Evolutionary conservation across 1,140 invertebrate genomes (phyloP).

Genomic region (Gonioctena quinquepunctata): DNA sequence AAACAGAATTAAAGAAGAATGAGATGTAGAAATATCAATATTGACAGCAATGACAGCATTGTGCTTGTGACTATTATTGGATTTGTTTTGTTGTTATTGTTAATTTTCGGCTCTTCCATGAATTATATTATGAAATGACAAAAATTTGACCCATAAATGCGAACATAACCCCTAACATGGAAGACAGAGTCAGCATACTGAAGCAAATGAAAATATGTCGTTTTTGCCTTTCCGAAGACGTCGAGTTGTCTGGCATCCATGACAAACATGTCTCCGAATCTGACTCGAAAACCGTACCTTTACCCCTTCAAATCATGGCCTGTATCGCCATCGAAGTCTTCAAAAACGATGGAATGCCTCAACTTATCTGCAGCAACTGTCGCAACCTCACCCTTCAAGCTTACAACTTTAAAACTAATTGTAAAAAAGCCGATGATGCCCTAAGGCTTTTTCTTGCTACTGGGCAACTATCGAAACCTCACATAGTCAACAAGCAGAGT

Average conservation of each 20-base stretch:
- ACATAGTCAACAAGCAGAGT: background rate
- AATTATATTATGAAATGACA: too few species aligned
- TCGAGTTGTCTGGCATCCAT: constrained; percentile 67
- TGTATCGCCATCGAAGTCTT: constrained; percentile 76
- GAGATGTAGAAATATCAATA: too few species aligned
- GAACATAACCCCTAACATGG: too few species aligned
- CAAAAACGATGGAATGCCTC: constrained; percentile 73
- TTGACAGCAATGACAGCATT: too few species aligned
- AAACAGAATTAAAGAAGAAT: too few species aligned
- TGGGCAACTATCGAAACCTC: constrained; percentile 60
- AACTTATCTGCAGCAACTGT: constrained; percentile 70
- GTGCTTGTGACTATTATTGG: too few species aligned
- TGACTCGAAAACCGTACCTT: constrained; percentile 61
- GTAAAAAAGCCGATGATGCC: constrained; percentile 71
- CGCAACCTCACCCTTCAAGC: constrained; percentile 68
- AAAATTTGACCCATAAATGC: too few species aligned
- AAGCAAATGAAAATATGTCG: constrained; percentile 68
- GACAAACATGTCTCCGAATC: constrained; percentile 59
- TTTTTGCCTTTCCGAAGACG: constrained; percentile 68
- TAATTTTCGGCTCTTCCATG: too few species aligned
- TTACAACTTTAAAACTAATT: constrained; percentile 75
- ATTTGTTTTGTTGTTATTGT: too few species aligned
- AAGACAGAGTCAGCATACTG: constrained; percentile 43
- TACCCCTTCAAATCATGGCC: constrained; percentile 74
- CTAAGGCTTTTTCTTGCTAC: constrained; percentile 68